A percentile compares a stretch with the other conserved stretches of the same genome.
These are phyloP conservation scores for Leptinotarsa undecemlineata DNA, from an alignment of 1,140 invertebrate genomes.

Conservation along the genomic window DNA sequence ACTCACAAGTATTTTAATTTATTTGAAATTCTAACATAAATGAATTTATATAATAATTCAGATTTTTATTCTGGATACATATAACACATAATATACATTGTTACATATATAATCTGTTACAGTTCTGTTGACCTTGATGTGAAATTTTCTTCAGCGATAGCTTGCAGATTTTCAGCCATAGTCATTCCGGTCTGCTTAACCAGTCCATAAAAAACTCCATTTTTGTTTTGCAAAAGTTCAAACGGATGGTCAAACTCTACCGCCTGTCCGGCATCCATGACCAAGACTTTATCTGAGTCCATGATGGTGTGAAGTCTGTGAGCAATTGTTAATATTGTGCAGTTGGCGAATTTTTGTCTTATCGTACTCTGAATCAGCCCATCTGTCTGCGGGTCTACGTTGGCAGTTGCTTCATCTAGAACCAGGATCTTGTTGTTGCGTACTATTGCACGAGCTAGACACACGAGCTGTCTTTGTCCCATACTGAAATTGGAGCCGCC, in stretches of 20 bases:
- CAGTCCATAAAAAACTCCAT: conserved; percentile 63
- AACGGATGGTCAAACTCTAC: conserved; percentile 65
- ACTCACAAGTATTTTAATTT: too few relatives aligned
- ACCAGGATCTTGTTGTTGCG: conserved; percentile 64
- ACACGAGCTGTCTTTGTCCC: conserved; percentile 62
- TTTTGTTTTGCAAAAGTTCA: conserved; percentile 60
- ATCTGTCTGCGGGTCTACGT: conserved; percentile 66
- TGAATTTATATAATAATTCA: too few relatives aligned
- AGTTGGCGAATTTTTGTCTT: conserved; percentile 61
- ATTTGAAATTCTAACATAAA: too few relatives aligned
- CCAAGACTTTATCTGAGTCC: conserved; percentile 67
- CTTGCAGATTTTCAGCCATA: conserved; percentile 62
- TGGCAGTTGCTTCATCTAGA: conserved; percentile 71
- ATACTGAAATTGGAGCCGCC: conserved; percentile 62
- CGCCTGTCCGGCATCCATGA: conserved; percentile 61
- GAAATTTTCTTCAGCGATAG: conserved; percentile 60
- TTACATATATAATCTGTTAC: too few relatives aligned
- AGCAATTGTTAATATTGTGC: conserved; percentile 74
- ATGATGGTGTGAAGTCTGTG: conserved; percentile 74
- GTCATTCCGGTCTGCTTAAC: conserved; percentile 66
- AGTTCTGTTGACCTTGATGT: background rate
- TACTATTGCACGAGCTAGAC: conserved; percentile 67
- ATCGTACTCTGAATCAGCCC: conserved; percentile 66
- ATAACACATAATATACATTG: too few relatives aligned
- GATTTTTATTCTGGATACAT: too few relatives aligned